phyloP scores from a whole-genome alignment of 1,140 invertebrate genomes.

The Macrocentrus cingulum region DNA sequence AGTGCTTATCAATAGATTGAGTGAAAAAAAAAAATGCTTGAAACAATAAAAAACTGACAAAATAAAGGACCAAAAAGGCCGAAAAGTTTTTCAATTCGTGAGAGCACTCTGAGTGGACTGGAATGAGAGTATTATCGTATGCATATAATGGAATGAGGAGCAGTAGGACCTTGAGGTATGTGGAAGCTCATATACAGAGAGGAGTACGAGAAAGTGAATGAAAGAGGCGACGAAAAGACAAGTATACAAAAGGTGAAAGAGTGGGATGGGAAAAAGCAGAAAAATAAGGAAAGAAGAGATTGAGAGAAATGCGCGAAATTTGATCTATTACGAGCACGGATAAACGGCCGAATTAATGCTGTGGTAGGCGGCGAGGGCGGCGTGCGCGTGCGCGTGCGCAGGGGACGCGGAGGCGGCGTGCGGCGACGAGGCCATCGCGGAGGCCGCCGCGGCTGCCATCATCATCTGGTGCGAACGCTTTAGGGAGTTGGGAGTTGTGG shows the following conservation, averaged over 20 bases:
- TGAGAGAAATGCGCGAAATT: constrained; percentile 18
- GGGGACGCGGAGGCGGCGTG: constrained; percentile 58
- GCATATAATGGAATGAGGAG: constrained; percentile 11
- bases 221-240: neutral
- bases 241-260: neutral
- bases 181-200: neutral
- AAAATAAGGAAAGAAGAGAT: constrained; percentile 19
- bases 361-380: constrained; percentile 59
- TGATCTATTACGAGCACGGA: constrained; percentile 57
- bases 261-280: constrained; percentile 1
- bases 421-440: constrained; percentile 58
- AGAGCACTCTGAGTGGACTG: no score
- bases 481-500: constrained; percentile 62
- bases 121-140: neutral
- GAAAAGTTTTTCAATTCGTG: no score
- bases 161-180: neutral
- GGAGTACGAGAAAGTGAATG: neutral
- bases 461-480: constrained; percentile 61
- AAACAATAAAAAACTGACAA: no score
- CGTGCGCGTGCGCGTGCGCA: constrained; percentile 55
- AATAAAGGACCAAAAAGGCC: no score
- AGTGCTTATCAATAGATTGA: no score
- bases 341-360: constrained; percentile 57
- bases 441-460: constrained; percentile 58
- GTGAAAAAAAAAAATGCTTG: no score